Base-by-base conservation (phyloP, 2,797 vertebrate genomes). In the Rhyacichthys aspro region DNA sequence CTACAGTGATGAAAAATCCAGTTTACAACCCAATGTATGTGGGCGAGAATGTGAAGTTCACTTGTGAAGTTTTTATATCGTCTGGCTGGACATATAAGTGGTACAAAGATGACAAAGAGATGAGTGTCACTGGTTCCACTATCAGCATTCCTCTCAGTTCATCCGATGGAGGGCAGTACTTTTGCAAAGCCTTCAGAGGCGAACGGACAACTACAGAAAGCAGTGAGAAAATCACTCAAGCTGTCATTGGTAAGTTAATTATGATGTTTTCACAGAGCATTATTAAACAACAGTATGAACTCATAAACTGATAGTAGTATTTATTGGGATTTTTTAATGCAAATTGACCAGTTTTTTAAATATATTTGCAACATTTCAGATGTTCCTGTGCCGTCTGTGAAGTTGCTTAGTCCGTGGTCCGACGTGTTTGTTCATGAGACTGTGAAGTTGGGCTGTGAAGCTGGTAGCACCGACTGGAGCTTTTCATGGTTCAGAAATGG, bases 361-460 rank as follows among this genome's bases (percentile, higher is more conserved):
- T 62, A 28, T 4, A 6, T 28, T 16, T 46, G 2, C 5, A 4
- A 1, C 53, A 7, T 78, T 70, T 28, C 63, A 90, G 88, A 67
- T 5, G 70, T 55, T 17, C 86, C 83, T 5, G 59, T 8, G 15
- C 84, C 79, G 8, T 2, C 0, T 8, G 46, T 89, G 47, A 54
- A 2, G 8, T 3, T 54, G 16, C 0, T 5, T 58, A 58, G 63
- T 44, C 0, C 2, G 1, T 84, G 84, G 87, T 1, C 0, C 0
- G 59, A 87, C 10, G 66, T 90, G 7, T 91, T 90, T 36, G 5
- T 42, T 43, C 15, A 8, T 8, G 90, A 92, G 57, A 17, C 0
- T 0, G 66, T 89, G 59, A 8, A 9, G 28, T 59, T 91, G 1
- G 4, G 0, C 0, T 91, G 91, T 76, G 17, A 43, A 0, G 8